Evolutionary conservation across 2,113 vertebrate genomes (phyloP), one percentile per base, ranked within the genome.

Genomic region (Clupea harengus): DNA sequence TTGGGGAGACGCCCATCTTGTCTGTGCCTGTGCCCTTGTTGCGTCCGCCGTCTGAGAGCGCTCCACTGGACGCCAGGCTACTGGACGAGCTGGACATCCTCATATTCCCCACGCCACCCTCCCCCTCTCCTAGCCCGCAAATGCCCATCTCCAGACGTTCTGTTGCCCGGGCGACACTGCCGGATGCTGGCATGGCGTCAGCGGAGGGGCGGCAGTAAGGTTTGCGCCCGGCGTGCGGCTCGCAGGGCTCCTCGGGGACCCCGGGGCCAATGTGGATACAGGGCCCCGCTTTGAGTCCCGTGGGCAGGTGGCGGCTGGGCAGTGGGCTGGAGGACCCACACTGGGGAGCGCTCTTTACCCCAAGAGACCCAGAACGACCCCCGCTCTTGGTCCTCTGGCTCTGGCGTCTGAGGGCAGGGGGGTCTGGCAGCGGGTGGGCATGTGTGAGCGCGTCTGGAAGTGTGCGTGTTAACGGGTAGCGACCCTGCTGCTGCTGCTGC

Each of bases 311-410:
- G 49, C 94, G 93, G 6, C 91, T 91, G 0, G 96, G 96, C 91
- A 97, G 90, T 22, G 97, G 96, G 64, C 96, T 97, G 6, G 95
- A 94, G 17, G 97, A 94, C 39, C 95, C 96, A 3, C 96, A 95
- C 83, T 96, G 95, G 54, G 92, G 81, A 89, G 96, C 95, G 60
- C 91, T 90, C 17, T 93, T 92, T 0, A 94, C 81, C 86, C 96
- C 97, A 22, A 93, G 87, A 0, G 97, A 96, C 82, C 95, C 95
- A 91, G 97, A 93, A 83, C 97, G 97, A 85, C 97, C 97, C 81
- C 94, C 97, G 75, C 96, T 97, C 91, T 97, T 98, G 85, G 96
- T 95, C 20, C 97, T 96, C 91, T 97, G 97, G 9, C 84, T 87
- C 60, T 6, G 94, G 39, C 47, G 89, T 96, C 96, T 10, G 92